These are phyloP conservation scores for Drosophila pseudoananassae DNA, from an alignment of 1,140 invertebrate species.

Conservation along the genomic window DNA sequence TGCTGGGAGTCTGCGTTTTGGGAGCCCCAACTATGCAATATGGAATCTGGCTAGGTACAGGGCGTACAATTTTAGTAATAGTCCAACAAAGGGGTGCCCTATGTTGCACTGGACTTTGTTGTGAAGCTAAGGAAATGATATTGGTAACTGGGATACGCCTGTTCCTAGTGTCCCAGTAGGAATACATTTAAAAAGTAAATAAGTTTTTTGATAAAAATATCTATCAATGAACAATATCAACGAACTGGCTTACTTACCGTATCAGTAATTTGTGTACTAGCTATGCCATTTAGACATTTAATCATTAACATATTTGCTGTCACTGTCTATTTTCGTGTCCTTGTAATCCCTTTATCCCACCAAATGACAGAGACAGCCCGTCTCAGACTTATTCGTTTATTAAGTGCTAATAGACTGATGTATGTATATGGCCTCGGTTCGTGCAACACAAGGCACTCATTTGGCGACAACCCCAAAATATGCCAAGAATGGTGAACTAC, in stretches of 20 bases:
- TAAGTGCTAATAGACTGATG: conserved; percentile 67
- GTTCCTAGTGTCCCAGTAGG: too few species aligned
- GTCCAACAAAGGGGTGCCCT: too few species aligned
- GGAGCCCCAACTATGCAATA: conserved; percentile 24
- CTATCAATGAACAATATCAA: too few species aligned
- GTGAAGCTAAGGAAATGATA: too few species aligned
- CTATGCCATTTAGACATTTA: not conserved
- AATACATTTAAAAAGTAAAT: too few species aligned
- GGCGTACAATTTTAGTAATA: not conserved
- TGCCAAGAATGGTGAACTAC: conserved; percentile 63
- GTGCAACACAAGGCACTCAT: conserved; percentile 42
- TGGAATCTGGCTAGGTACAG: not conserved
- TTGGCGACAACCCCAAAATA: conserved; percentile 52
- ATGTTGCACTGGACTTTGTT: too few species aligned
- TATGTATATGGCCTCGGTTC: conserved; percentile 9
- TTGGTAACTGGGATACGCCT: too few species aligned
- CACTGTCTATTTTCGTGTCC: conserved; percentile 7
- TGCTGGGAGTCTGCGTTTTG: conserved; percentile 22
- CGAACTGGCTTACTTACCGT: too few species aligned
- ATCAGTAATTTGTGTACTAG: not conserved
- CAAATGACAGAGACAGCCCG: conserved; percentile 22
- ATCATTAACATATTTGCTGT: conserved; percentile 27
- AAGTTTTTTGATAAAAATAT: too few species aligned
- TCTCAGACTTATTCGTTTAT: conserved; percentile 66
- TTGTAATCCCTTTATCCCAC: conserved; percentile 19